Evolutionary conservation across 2,113 vertebrate species (phyloP).

Genomic region (Clupea harengus): DNA sequence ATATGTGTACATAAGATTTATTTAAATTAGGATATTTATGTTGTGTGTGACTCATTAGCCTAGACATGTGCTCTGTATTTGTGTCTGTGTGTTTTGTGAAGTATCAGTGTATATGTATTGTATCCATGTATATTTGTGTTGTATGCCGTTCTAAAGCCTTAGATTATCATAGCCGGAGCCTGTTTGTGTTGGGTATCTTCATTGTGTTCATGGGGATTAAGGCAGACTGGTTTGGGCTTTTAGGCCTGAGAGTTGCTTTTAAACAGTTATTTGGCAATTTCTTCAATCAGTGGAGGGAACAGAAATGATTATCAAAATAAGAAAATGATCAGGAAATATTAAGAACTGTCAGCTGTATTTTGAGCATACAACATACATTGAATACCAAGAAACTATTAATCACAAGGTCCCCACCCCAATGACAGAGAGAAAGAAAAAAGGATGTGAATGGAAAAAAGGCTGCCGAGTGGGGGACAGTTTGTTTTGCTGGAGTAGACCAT

Average conservation of each 20-base stretch:
- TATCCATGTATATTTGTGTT: not conserved
- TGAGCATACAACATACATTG: not conserved
- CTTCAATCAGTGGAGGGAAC: not conserved
- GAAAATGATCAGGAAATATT: not conserved
- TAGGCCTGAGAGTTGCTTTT: not conserved
- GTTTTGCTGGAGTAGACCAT: constrained; percentile 1
- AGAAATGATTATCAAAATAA: too few species aligned
- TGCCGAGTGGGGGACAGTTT: not conserved
- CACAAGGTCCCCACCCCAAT: not conserved
- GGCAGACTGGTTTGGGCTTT: not conserved
- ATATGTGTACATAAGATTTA: not conserved
- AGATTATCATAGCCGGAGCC: not conserved
- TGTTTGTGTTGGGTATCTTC: not conserved
- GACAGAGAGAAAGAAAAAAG: not conserved
- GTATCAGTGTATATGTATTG: not conserved
- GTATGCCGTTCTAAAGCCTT: not conserved
- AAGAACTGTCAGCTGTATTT: not conserved
- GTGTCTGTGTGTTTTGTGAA: not conserved
- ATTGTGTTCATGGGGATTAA: not conserved
- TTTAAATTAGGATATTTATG: not conserved
- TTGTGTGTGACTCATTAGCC: not conserved
- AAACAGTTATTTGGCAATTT: not conserved
- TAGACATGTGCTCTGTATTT: too few species aligned
- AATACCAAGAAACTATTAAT: not conserved
- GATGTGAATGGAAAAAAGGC: not conserved